Base-by-base conservation (phyloP, 2,888 invertebrate genomes). In the Aleiodes alternator region DNA sequence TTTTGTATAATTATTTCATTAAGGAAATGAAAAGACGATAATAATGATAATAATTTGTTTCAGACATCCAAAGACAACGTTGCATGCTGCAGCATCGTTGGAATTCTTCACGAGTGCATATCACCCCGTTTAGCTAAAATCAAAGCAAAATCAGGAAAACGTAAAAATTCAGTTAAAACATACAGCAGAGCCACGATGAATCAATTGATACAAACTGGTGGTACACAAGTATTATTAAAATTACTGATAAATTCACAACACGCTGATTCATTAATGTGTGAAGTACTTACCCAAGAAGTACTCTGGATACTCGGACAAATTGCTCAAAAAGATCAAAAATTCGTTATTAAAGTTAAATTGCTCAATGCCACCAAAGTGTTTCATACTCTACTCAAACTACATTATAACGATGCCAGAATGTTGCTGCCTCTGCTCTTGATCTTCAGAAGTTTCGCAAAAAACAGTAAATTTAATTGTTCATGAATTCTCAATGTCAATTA, bases 281-380 rank as follows among this genome's bases (percentile, higher is more conserved):
- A 93, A 84, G 87, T 91, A 78, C 90, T 92, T 83, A 85, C 92
- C 82, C 92, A 92, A 82, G 93, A 93, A 87, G 90, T 92, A 80
- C 89, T 93, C 77, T 93, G 93, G 92, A 91, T 92, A 83, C 88
- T 93, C 80, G 92, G 92, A 85, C 91, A 93, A 82, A 81, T 88
- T 71, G 84, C 86, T 73, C 87, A 85, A 66, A 87, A 84, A 90
- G 92, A 92, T 90, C 88, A 91, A 72, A 94, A 94, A 88, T 94
- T 95, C 86, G 92, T 93, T 16, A 88, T 92, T 77, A 94, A 94
- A 90, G 92, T 93, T 23, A 91, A 94, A 83, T 90, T 92, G 86
- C 87, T 92, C 53, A 93, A 92, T 57, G 92, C 92, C 79, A 91
- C 92, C 1, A 92, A 92, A 86, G 91, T 92, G 80, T 92, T 93